Evolutionary conservation across 2,797 vertebrate genomes (phyloP), one percentile per base, ranked within the genome.

Genomic region (Enteromius trimaculatus): DNA sequence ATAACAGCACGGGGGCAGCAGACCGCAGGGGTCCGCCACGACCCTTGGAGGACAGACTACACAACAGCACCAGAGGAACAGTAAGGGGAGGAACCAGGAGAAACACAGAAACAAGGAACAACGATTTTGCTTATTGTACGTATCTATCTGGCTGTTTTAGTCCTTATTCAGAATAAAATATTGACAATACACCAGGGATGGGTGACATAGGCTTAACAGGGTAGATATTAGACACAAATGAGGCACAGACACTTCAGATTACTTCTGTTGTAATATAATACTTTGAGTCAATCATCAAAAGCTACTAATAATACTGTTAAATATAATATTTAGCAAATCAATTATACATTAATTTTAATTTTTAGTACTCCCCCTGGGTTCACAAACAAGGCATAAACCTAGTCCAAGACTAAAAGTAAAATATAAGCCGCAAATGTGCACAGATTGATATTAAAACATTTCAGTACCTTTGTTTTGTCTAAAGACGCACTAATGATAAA

Each of bases 51-150:
- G 86, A 90, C 49, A 90, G 89, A 84, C 80, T 93, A 80, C 92
- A 87, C 9, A 92, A 91, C 82, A 44, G 86, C 47, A 90, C 89
- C 19, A 87, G 86, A n/a, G 92, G 86, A 75, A 75, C 89, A 79
- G 86, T 90, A 13, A 88, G 87, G 66, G 64, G 83, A 44, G 89
- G 49, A 3, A 84, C 89, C 42, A 91, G 92, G 89, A 95, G 93
- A 83, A 94, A 88, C 79, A 23, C 79, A 11, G 72, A 89, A 23
- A 82, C 90, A 0, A 91, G 88, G 69, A 92, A 89, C 85, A 92
- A 93, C 44, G 85, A 92, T 76, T 93, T 90, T 65, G 95, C 92
- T 85, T 90, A 82, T 66, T 88, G 94, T 96, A 88, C 94, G 94
- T 89, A 79, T 53, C 16, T n/a, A 10, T 70, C 7, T 26, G 34